Percentiles rank a stretch among this genome's conserved stretches.
Conservation (phyloP, 2,113 vertebrate species). For the Brachyistius frenatus region DNA sequence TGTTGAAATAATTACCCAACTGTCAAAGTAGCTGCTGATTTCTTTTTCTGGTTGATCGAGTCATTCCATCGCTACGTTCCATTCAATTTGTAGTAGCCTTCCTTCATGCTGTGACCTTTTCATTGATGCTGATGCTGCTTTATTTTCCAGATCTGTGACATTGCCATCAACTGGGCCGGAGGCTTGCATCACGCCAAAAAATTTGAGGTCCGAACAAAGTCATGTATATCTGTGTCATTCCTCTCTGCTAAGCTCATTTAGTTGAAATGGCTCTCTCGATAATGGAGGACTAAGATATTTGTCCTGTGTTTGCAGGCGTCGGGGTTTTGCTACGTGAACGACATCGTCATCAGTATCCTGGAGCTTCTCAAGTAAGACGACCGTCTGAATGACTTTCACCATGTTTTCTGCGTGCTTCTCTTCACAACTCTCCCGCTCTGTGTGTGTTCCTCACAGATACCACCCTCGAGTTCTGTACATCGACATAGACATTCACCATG, state of each 20-base stretch:
- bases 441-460: constrained; percentile 83
- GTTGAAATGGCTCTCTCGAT: no score
- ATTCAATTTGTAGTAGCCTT: no score
- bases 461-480: constrained; percentile 98
- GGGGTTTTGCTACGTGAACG: constrained; percentile 98
- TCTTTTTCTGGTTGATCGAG: no score
- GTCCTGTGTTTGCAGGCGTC: constrained; percentile 87
- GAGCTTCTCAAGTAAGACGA: constrained; percentile 95
- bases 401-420: background rate
- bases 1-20: no score
- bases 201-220: constrained; percentile 90
- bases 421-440: background rate
- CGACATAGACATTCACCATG: constrained; percentile 98
- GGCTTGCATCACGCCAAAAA: constrained; percentile 98
- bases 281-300: background rate
- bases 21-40: no score
- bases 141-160: constrained; percentile 93
- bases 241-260: background rate
- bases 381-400: no score
- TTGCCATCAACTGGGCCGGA: constrained; percentile 99
- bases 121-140: constrained; percentile 9
- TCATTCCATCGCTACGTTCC: no score
- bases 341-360: constrained; percentile 98
- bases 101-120: background rate
- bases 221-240: background rate